phyloP scores from a whole-genome alignment of 1,140 invertebrate genomes.

The Panagrolaimus sp. region DNA sequence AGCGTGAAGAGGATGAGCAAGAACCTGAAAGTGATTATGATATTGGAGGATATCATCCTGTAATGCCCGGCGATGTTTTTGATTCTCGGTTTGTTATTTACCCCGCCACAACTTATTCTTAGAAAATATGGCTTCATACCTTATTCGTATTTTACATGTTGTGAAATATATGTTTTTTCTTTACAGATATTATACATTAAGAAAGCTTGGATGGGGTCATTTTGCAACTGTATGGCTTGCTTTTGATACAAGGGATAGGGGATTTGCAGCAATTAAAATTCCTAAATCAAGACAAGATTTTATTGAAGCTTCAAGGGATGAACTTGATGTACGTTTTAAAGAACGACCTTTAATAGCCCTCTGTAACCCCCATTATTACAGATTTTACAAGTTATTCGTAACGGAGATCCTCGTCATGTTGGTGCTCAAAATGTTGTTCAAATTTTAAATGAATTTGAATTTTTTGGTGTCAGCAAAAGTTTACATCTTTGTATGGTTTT shows the following conservation, averaged over 20 bases:
- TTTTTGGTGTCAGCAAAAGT: constrained; percentile 80
- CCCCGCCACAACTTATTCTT: constrained; percentile 14
- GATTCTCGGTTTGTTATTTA: too few relatives aligned
- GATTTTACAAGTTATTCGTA: constrained; percentile 13
- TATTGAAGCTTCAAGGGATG: constrained; percentile 22
- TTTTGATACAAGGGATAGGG: constrained; percentile 67
- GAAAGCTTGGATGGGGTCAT: constrained; percentile 46
- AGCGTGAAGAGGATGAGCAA: constrained; percentile 22
- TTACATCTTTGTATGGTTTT: constrained; percentile 64
- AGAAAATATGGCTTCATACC: not conserved
- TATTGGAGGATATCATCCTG: constrained; percentile 40
- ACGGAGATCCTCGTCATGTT: not conserved
- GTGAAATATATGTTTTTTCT: not conserved
- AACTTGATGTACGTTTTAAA: constrained; percentile 20
- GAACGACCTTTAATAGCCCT: constrained; percentile 72
- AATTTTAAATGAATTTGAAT: constrained; percentile 37
- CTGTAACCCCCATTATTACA: constrained; percentile 62
- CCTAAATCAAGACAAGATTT: constrained; percentile 99
- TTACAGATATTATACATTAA: constrained; percentile 9
- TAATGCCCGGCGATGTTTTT: constrained; percentile 42
- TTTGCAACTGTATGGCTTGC: constrained; percentile 47
- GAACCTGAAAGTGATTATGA: constrained; percentile 20
- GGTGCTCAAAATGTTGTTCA: constrained; percentile 20
- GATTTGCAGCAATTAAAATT: constrained; percentile 94
- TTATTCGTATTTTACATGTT: not conserved